These are phyloP conservation scores for Narcine bancroftii DNA, from an alignment of 2,113 vertebrate species.

Conservation along the genomic window DNA sequence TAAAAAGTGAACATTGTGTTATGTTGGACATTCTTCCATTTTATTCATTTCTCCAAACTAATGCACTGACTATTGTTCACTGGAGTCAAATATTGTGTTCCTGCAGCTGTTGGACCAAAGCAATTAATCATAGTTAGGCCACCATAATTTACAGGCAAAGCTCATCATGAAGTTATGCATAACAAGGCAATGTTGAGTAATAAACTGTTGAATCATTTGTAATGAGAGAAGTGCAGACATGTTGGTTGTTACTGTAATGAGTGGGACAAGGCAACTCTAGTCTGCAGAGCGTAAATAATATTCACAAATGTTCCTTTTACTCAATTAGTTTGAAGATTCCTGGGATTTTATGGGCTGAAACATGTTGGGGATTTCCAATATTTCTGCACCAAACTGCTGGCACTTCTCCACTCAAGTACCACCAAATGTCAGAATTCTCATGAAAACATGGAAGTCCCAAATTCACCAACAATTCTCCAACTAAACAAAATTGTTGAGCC, in stretches of 20 bases:
- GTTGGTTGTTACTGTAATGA: conserved; percentile 2
- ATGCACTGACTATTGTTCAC: neutral
- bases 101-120: neutral
- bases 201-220: neutral
- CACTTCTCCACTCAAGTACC: too few species aligned
- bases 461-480: too few species aligned
- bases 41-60: neutral
- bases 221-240: conserved; percentile 6
- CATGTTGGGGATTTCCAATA: too few species aligned
- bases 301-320: conserved; percentile 13
- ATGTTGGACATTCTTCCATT: neutral
- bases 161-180: neutral
- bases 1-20: neutral
- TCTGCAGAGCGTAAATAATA: neutral
- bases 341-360: neutral
- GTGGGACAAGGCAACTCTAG: neutral
- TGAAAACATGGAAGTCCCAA: too few species aligned
- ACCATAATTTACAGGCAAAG: neutral
- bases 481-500: too few species aligned
- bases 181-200: conserved; percentile 26
- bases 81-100: neutral
- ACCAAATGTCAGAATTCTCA: too few species aligned
- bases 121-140: neutral
- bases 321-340: conserved; percentile 19
- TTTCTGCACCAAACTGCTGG: too few species aligned